Base-by-base conservation (phyloP, 2,888 invertebrate species). In the Xanthia togata region DNA sequence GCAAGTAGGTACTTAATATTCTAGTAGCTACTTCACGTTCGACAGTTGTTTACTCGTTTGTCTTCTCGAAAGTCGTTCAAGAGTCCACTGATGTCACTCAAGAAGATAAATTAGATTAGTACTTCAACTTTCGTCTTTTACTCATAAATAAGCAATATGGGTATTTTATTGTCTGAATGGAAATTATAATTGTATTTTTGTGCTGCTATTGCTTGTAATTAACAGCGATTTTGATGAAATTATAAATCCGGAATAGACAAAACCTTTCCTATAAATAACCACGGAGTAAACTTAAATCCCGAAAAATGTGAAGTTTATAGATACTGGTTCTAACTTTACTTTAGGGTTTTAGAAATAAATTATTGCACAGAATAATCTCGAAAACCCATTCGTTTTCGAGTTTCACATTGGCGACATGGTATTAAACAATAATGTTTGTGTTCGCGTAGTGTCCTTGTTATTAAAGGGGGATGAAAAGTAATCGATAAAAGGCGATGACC, bases 21-120 rank as follows among this genome's bases (percentile, higher is more conserved):
- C 78, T 60, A 57, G 82, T 70, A 53, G 55, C 41, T 64, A 60
- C 55, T 82, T 77, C 35, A 76, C 50, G 68, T n/a, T 38, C 35
- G 41, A 82, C 70, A 57, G 53, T 77, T 76, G 64, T 76, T 77
- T 71, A 69, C 53, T 60, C 72, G 26, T 53, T 69, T 78, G 17
- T 81, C n/a, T 64, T 55, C 35, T 76, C 41, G 31, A 55, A 80
- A 73, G 55, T 65, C 60, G 23, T 64, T 74, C 55, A 81, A 74
- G 59, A 63, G 53, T 53, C 44, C 57, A 64, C 23, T 47, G n/a
- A 23, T 62, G 78, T 62, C 60, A 57, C 47, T 80, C 6, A 41
- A 63, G 38, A 41, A 70, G 55, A 41, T 12, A 62, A 78, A 63
- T 57, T 78, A 53, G 17, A 55, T 63, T 23, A 64, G 50, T 44